phyloP scores from a whole-genome alignment of 2,888 invertebrate species.

The Drosophila nr. medialis region DNA sequence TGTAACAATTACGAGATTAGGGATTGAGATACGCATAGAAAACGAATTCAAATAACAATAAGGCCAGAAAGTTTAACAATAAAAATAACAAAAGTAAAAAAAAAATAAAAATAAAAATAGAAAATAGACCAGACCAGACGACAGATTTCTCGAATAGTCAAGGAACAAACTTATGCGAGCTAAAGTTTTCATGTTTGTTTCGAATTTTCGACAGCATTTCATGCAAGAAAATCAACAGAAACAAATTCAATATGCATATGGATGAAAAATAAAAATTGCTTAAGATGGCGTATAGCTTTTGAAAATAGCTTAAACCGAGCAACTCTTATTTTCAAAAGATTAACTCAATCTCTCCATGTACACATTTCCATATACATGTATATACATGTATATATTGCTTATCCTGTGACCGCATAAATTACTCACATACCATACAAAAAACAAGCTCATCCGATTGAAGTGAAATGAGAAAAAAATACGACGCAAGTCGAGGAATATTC shows the following conservation, averaged over 20 bases:
- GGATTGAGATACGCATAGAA: slow-evolving; percentile 18
- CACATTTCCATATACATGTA: not conserved
- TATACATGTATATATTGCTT: not conserved
- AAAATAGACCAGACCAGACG: not conserved
- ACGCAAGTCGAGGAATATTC: not conserved
- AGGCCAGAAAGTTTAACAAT: slow-evolving; percentile 13
- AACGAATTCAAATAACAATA: slow-evolving; percentile 27
- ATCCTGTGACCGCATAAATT: not conserved
- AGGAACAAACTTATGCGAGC: not conserved
- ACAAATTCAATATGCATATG: not conserved
- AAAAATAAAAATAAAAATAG: not conserved
- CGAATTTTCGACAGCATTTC: not conserved
- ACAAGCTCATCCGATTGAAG: not conserved
- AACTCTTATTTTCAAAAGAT: not conserved
- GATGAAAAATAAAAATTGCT: not conserved
- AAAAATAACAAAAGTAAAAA: not conserved
- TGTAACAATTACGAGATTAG: slow-evolving; percentile 58
- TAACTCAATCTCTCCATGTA: not conserved
- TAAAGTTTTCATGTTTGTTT: not conserved
- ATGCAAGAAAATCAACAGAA: not conserved
- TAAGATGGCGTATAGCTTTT: not conserved
- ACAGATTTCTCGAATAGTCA: not conserved
- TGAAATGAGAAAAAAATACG: not conserved
- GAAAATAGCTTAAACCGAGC: not conserved
- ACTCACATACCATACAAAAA: not conserved